Conservation (phyloP, 2,888 invertebrate species). For the Lagria hirta region DNA sequence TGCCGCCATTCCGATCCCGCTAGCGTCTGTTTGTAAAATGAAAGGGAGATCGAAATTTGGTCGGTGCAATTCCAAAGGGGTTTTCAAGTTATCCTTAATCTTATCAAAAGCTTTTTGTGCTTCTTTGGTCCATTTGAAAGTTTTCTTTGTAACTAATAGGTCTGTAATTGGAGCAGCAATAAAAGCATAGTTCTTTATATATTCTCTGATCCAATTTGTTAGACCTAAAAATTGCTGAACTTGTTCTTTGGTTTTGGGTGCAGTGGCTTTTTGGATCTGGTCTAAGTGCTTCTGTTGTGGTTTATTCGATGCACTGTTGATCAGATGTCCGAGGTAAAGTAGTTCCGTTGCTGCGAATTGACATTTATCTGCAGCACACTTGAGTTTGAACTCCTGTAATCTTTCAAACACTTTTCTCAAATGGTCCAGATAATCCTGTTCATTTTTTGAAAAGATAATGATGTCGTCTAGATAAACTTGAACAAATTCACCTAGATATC, state of each 20-base stretch:
- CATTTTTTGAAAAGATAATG: conserved; percentile 25
- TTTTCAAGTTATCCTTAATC: conserved; percentile 1
- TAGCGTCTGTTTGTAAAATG: conserved; percentile 32
- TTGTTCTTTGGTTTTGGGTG: conserved; percentile 18
- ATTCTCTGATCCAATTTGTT: conserved; percentile 36
- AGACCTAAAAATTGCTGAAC: conserved; percentile 32
- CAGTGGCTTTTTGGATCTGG: conserved; percentile 6
- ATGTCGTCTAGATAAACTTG: conserved; percentile 41
- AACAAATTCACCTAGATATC: conserved; percentile 21
- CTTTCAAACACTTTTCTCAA: conserved; percentile 28
- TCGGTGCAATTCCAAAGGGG: conserved; percentile 19
- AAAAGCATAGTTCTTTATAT: conserved; percentile 30
- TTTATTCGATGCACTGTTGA: conserved; percentile 19
- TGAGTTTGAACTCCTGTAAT: conserved; percentile 24
- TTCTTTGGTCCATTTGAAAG: conserved; percentile 24
- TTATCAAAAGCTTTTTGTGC: conserved; percentile 19
- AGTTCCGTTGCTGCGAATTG: conserved; percentile 17
- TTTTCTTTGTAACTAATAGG: conserved; percentile 13
- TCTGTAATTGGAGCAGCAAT: conserved; percentile 33
- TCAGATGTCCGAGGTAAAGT: conserved; percentile 23
- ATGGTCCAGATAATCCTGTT: conserved; percentile 28
- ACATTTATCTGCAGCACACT: conserved; percentile 24
- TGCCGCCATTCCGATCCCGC: conserved; percentile 29
- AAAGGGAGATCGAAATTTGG: conserved; percentile 24
- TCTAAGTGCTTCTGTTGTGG: conserved; percentile 22